Base-by-base conservation (phyloP, 2,888 invertebrate species). In the Chelonus formosanus region DNA sequence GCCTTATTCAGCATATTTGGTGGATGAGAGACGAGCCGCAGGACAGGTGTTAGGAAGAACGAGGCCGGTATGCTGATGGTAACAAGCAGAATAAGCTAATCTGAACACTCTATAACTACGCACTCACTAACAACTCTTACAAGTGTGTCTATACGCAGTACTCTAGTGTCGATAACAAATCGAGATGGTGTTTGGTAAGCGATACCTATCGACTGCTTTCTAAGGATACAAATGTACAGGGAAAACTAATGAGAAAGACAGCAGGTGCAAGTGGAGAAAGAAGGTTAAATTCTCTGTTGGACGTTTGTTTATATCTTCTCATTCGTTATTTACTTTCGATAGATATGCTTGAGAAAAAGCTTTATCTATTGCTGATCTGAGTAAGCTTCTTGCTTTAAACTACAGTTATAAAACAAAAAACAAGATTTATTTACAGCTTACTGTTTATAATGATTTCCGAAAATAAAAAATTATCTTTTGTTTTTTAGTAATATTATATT, bases 1-100 rank as follows among this genome's bases (percentile, higher is more conserved):
- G 70, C 71, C 71, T 71, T 71, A 73, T 73, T 73, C 63, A 69
- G 67, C 71, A 71, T 73, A 73, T 73, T 73, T 70, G 72, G 70
- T 63, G 68, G 67, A 65, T 66, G 67, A 67, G 65, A 65, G 67
- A 67, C 53, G 60, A 53, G 48, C 60, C 50, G 65, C 62, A 44
- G 48, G 58, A 63, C 65, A 69, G 68, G 69, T 69, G 70, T 61
- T 47, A 62, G 63, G 63, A 57, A 66, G 60, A 68, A 68, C 54
- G 70, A 69, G 68, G 67, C 67, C 67, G 65, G 56, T 36, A 36
- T 43, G 20, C 10, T 47, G 54, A 6, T 40, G 47, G 10, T 6
- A 66, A 63, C 45, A 56, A 44, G 45, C 45, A 63, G 62, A 60
- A 31, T 63, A 61, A 53, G 63, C 67, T 70, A 70, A 70, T 70